Percentiles rank a stretch among this genome's conserved stretches.
Evolutionary conservation across 2,888 invertebrate species (phyloP).

Genomic region (Pinctada fucata): DNA sequence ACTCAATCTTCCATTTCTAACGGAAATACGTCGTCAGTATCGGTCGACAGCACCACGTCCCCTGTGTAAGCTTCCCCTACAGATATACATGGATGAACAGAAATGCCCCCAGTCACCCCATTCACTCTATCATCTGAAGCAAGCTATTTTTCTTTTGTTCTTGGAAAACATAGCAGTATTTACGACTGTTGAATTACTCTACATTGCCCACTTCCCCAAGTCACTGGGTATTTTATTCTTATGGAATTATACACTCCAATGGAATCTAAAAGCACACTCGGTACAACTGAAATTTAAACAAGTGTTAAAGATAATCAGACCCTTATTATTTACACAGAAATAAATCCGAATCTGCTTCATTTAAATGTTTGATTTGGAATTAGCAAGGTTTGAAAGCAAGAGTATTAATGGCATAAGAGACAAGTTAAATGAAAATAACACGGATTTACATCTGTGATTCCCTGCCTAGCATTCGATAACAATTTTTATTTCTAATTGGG

Average conservation of each 20-base stretch:
- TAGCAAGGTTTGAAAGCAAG: conserved; percentile 17
- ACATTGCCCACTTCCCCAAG: background rate
- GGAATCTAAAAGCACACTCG: conserved; percentile 34
- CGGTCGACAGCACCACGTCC: too few relatives aligned
- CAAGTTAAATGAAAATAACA: conserved; percentile 15
- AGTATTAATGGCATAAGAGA: conserved; percentile 8
- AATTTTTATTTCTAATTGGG: background rate
- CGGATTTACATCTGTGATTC: background rate
- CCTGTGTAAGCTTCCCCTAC: background rate
- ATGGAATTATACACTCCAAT: conserved; percentile 36
- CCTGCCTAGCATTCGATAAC: background rate
- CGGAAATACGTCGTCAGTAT: too few relatives aligned
- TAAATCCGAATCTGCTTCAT: conserved; percentile 28
- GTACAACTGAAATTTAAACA: conserved; percentile 26
- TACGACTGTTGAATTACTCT: background rate
- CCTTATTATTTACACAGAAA: conserved; percentile 26
- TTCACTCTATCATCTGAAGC: background rate
- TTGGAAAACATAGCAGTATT: background rate
- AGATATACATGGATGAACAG: background rate
- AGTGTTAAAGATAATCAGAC: conserved; percentile 11
- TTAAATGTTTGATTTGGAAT: conserved; percentile 26
- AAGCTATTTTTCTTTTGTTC: background rate
- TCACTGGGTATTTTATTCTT: conserved; percentile 2
- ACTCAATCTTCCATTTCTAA: too few relatives aligned
- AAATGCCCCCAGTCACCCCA: background rate